phyloP scores from a whole-genome alignment of 2,888 invertebrate genomes.

The Drosophila barbarae region DNA sequence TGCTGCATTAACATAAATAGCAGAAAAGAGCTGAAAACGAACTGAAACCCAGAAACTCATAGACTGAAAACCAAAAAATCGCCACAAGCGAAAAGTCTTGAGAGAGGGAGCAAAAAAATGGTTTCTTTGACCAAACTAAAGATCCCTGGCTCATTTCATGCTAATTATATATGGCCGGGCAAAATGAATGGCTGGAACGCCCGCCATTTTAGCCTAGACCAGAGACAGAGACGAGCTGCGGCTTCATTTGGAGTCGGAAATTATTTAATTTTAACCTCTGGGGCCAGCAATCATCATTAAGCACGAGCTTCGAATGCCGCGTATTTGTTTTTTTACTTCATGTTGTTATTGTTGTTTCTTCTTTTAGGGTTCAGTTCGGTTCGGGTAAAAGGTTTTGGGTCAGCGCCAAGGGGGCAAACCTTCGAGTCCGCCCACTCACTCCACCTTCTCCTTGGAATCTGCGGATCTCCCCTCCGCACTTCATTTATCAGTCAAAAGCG shows the following conservation, averaged over 20 bases:
- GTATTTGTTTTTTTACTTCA: conserved; percentile 29
- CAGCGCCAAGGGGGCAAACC: conserved; percentile 61
- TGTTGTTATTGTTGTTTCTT: neutral
- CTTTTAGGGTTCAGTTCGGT: conserved; percentile 1
- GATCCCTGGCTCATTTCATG: conserved; percentile 75
- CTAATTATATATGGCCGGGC: conserved; percentile 72
- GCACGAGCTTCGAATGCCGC: conserved; percentile 56
- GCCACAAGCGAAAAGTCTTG: conserved; percentile 58
- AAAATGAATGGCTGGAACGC: conserved; percentile 62
- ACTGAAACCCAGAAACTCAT: conserved; percentile 18
- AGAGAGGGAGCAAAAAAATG: conserved; percentile 40
- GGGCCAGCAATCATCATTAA: conserved; percentile 76
- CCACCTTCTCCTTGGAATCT: conserved; percentile 18
- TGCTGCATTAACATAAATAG: conserved; percentile 58
- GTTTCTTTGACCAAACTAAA: conserved; percentile 46
- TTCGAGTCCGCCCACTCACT: conserved; percentile 21
- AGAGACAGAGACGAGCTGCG: conserved; percentile 32
- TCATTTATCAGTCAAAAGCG: conserved; percentile 74
- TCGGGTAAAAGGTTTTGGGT: conserved; percentile 69
- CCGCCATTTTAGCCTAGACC: conserved; percentile 67
- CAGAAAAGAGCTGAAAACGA: conserved; percentile 63
- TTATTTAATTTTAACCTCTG: conserved; percentile 76
- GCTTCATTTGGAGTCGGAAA: conserved; percentile 56
- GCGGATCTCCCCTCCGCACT: conserved; percentile 30
- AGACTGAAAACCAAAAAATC: conserved; percentile 35